Conservation (phyloP, 2,888 invertebrate genomes). For the Phyllotreta cruciferae region DNA sequence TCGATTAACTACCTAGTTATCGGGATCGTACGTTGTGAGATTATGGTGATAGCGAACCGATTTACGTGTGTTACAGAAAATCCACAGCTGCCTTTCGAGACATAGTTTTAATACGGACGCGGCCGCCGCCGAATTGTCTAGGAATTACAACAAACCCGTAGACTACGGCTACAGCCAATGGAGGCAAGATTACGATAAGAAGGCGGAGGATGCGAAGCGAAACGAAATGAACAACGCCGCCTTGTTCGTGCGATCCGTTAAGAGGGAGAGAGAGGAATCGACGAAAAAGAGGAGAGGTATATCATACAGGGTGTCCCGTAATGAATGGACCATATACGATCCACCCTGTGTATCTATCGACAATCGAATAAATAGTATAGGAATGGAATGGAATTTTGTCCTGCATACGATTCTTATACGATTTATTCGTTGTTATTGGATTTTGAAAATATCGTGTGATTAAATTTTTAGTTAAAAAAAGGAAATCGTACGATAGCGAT, state of each 20-base stretch:
- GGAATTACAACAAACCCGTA: constrained; percentile 44
- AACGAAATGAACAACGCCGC: constrained; percentile 31
- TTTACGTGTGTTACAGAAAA: no score
- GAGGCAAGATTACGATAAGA: constrained; percentile 58
- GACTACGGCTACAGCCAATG: constrained; percentile 49
- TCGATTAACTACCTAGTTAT: not conserved
- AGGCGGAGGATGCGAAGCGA: constrained; percentile 54
- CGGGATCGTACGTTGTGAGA: not conserved
- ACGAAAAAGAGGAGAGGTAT: constrained; percentile 49
- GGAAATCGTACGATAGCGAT: constrained; percentile 61
- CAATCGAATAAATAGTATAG: no score
- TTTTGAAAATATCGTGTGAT: constrained; percentile 1
- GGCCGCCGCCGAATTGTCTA: constrained; percentile 63
- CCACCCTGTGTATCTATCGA: no score
- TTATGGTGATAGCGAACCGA: not conserved
- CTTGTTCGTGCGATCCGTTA: constrained; percentile 37
- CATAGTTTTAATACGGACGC: constrained; percentile 66
- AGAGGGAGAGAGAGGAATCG: constrained; percentile 42
- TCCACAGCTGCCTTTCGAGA: constrained; percentile 65
- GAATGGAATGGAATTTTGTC: no score
- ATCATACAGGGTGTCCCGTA: not conserved
- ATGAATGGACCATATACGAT: no score
- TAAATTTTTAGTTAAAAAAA: constrained; percentile 42
- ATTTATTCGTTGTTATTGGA: not conserved
- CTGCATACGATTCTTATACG: no score